Conservation (phyloP, 2,113 vertebrate genomes). For the Trogon surrucura region DNA sequence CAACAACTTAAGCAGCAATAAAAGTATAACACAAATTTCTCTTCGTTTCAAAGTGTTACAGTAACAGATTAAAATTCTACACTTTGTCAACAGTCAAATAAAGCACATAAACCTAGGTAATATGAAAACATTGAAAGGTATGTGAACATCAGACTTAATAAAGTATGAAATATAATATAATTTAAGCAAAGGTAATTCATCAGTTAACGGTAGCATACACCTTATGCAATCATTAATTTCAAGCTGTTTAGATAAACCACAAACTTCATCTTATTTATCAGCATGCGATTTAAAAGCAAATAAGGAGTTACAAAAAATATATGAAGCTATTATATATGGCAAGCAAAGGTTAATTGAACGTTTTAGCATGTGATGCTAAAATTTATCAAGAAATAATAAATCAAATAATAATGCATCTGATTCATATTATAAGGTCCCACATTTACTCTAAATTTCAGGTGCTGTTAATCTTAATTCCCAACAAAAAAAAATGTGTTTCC, state of each 20-base stretch:
- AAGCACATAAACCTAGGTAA: not conserved
- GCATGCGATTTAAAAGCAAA: not conserved
- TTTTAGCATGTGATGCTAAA: not conserved
- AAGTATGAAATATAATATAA: not conserved
- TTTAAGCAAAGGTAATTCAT: not conserved
- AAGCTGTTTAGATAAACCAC: not conserved
- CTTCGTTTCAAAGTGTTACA: slow-evolving; percentile 46
- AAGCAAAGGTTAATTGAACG: not conserved
- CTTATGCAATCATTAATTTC: not conserved
- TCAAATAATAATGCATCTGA: not conserved
- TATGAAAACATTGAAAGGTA: not conserved
- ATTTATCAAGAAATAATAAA: not conserved
- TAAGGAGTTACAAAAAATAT: not conserved
- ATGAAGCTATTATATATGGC: not conserved
- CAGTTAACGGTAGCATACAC: not conserved
- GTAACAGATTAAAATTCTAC: slow-evolving; percentile 51
- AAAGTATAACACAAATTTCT: slow-evolving; percentile 35
- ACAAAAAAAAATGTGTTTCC: not conserved
- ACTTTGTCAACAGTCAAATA: slow-evolving; percentile 44
- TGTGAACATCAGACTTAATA: not conserved
- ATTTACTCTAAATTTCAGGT: not conserved
- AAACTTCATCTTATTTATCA: not conserved
- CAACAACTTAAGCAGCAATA: slow-evolving; percentile 42
- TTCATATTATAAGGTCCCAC: not conserved
- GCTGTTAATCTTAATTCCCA: not conserved